Evolutionary conservation across 2,113 vertebrate genomes (phyloP), one percentile per base, ranked within the genome.

Genomic region (Nycticryphes semicollaris): DNA sequence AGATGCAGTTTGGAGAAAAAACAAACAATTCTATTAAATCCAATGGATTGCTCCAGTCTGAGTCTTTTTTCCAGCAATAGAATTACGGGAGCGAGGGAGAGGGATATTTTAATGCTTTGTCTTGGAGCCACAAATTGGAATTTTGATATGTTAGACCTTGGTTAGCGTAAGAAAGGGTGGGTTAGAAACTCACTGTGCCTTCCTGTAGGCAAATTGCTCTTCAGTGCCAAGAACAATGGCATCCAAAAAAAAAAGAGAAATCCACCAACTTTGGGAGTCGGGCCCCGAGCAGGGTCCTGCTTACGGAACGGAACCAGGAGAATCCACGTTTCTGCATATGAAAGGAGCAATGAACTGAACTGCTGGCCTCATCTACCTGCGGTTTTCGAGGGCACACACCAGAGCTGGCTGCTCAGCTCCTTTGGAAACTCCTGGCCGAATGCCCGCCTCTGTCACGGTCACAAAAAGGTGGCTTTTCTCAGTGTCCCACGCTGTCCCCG

Each of bases 31-130:
- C 3, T 51, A 83, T 94, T 90, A 94, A 95, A 94, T 87, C 66
- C 92, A 87, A 84, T 84, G 80, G 94, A 84, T 94, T 92, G 14
- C 76, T 81, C 59, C 51, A 21, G 62, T 56, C 83, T 89, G 70
- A 93, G 85, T 45, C 48, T 56, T 89, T 96, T 80, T 77, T 66
- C 64, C 83, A 75, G 84, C 56, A 31, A 3, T 7, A 47, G 43
- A 56, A 19, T 20, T 20, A 17, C 5, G 27, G 1, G 31, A 27
- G 24, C 12, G 45, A 28, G 62, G 43, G 28, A 23, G 41, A 35
- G 56, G 85, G 59, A 5, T n/a, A 5, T 75, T 48, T 45, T 30
- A 39, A 11, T n/a, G 10, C 16, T 87, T 66, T 53, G 16, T 87
- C 35, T 48, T 60, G 43, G 50, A 79, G 25, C 35, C 63, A 67